Conservation (phyloP, 2,888 invertebrate genomes). For the Invenusta paracnida region DNA sequence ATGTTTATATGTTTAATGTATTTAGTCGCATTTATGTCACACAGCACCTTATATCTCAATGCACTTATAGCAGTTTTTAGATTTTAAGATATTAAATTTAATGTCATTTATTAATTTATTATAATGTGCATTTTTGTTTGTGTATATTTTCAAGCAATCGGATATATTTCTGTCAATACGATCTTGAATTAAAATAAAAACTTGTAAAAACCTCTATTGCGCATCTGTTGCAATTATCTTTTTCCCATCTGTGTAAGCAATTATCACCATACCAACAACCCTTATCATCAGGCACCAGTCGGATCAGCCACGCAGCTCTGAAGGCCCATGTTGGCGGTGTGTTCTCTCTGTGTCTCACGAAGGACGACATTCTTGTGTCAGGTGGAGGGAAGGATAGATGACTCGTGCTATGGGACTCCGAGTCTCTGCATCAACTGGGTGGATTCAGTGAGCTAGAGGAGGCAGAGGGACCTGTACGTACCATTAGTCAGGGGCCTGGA, state of each 20-base stretch:
- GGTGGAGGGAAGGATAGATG: constrained; percentile 78
- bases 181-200: too few species aligned
- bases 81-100: too few species aligned
- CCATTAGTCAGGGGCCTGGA: constrained; percentile 74
- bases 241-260: not conserved
- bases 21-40: too few species aligned
- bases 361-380: constrained; percentile 77
- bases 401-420: constrained; percentile 68
- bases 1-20: too few species aligned
- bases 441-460: constrained; percentile 73
- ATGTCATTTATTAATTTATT: too few species aligned
- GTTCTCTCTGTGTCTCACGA: constrained; percentile 75
- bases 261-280: not conserved
- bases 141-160: too few species aligned
- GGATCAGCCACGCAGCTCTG: constrained; percentile 70
- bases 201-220: too few species aligned
- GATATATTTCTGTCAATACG: too few species aligned
- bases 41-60: too few species aligned
- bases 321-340: constrained; percentile 79
- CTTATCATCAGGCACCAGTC: constrained; percentile 69
- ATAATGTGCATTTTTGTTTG: too few species aligned
- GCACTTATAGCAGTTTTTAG: too few species aligned
- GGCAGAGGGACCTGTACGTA: constrained; percentile 77
- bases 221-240: not conserved
- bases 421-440: constrained; percentile 63